Percentiles rank a stretch among this genome's conserved stretches.
Evolutionary conservation across 2,113 vertebrate genomes (phyloP).

Genomic region (Argyrosomus japonicus): DNA sequence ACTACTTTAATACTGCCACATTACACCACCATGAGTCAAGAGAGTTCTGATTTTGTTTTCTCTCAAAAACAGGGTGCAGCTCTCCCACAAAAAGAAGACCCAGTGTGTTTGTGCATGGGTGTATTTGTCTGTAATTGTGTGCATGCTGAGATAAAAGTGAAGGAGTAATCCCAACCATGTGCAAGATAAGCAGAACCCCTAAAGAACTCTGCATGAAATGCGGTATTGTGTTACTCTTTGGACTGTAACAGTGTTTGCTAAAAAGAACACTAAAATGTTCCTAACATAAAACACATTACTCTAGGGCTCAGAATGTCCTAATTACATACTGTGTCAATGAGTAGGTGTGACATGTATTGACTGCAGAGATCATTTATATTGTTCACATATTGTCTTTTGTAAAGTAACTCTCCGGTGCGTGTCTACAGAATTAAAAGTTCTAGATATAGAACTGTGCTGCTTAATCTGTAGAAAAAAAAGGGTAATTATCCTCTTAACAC

Average conservation of each 20-base stretch:
- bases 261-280: conserved; percentile 43
- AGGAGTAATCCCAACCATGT: conserved; percentile 38
- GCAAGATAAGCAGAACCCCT: conserved; percentile 30
- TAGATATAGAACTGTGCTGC: not conserved
- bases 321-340: conserved; percentile 17
- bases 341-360: not conserved
- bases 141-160: conserved; percentile 52
- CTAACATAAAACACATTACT: not conserved
- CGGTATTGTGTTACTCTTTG: conserved; percentile 25
- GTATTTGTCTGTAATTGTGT: not conserved
- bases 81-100: conserved; percentile 18
- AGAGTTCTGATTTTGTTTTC: conserved; percentile 52
- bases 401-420: not conserved
- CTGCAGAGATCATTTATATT: not conserved
- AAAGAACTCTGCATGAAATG: conserved; percentile 25
- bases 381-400: not conserved
- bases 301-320: not conserved
- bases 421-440: not conserved
- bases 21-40: conserved; percentile 46
- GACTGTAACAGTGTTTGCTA: conserved; percentile 16
- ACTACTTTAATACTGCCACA: conserved; percentile 26
- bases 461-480: not conserved
- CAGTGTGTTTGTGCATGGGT: not conserved
- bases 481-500: not conserved
- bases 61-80: conserved; percentile 30